phyloP scores from a whole-genome alignment of 2,888 invertebrate genomes.

The Oscheius myriophilus region DNA sequence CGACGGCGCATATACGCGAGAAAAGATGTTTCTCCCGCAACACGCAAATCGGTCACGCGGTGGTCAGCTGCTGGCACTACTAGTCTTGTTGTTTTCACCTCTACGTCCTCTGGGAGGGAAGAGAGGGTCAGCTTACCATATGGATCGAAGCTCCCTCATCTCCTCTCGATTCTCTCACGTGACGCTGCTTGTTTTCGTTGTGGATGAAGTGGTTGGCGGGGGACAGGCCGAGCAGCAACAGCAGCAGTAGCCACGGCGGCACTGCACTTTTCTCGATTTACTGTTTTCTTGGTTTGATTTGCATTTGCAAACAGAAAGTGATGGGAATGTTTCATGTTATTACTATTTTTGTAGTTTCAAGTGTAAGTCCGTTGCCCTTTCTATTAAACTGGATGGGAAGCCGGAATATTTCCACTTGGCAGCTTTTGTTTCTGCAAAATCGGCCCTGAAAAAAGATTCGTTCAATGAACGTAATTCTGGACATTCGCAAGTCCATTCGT shows the following conservation, averaged over 20 bases:
- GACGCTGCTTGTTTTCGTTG: constrained; percentile 17
- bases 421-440: too few relatives aligned
- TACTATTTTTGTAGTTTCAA: too few relatives aligned
- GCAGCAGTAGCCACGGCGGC: background rate
- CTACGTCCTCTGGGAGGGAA: background rate
- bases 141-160: constrained; percentile 6
- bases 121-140: background rate
- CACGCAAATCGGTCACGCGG: background rate
- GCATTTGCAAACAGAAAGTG: too few relatives aligned
- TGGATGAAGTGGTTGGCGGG: background rate
- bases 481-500: too few relatives aligned
- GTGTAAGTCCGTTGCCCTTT: too few relatives aligned
- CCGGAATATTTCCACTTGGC: too few relatives aligned
- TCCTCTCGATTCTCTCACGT: constrained; percentile 23
- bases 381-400: too few relatives aligned
- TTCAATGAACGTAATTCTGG: too few relatives aligned
- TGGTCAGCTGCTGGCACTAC: background rate
- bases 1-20: background rate
- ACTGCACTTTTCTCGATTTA: background rate
- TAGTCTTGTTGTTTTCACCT: constrained; percentile 1
- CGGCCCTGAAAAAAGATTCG: too few relatives aligned
- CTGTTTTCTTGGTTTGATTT: too few relatives aligned
- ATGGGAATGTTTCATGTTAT: too few relatives aligned
- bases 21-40: background rate
- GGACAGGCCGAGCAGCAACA: too few relatives aligned